Conservation (phyloP, 2,113 vertebrate species). For the Columba janthina region DNA sequence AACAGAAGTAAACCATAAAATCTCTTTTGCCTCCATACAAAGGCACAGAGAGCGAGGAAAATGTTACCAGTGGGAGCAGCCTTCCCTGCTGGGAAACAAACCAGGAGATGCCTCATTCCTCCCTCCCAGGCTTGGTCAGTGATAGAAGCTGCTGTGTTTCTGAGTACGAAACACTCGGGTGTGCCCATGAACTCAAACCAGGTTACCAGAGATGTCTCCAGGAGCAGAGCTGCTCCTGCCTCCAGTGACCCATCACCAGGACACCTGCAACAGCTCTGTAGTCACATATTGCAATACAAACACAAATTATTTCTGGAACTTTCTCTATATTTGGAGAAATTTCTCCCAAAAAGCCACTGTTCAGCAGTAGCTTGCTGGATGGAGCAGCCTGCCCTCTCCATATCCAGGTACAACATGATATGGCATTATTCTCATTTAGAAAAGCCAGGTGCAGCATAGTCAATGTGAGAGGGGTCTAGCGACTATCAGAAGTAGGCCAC, state of each 20-base stretch:
- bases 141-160: neutral
- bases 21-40: slow-evolving; percentile 19
- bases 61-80: slow-evolving; percentile 4
- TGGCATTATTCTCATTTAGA: neutral
- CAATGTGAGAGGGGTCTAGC: neutral
- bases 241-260: neutral
- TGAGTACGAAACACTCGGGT: neutral
- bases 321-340: neutral
- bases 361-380: neutral
- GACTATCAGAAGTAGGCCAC: neutral
- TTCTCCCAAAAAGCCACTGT: neutral
- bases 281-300: neutral
- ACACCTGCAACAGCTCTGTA: neutral
- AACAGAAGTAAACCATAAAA: slow-evolving; percentile 23
- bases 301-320: neutral
- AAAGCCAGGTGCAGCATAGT: neutral
- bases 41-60: slow-evolving; percentile 18
- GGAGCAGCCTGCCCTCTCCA: neutral
- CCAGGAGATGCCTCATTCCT: neutral
- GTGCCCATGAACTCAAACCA: neutral
- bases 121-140: neutral
- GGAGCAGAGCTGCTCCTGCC: neutral
- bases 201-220: neutral
- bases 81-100: slow-evolving; percentile 6
- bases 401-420: rapidly evolving